phyloP scores from a whole-genome alignment of 1,140 invertebrate genomes.

The Papilio polytes region DNA sequence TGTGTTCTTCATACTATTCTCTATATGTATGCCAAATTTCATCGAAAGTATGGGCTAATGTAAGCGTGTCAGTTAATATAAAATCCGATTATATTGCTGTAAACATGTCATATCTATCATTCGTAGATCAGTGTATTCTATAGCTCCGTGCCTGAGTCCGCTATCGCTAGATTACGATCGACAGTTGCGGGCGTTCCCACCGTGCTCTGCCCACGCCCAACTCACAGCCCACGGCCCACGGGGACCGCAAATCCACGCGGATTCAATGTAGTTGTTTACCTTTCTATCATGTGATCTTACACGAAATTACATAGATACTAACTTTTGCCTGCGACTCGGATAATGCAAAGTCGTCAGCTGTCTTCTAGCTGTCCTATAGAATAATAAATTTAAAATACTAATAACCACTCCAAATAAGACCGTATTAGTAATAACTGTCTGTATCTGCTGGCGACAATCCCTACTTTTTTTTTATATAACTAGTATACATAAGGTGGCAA shows the following conservation, averaged over 20 bases:
- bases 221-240: conserved; percentile 19
- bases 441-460: too few relatives aligned
- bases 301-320: not conserved
- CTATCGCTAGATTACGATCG: conserved; percentile 54
- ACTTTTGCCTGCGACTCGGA: too few relatives aligned
- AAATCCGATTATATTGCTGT: not conserved
- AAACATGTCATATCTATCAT: conserved; percentile 3
- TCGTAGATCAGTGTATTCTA: not conserved
- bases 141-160: conserved; percentile 50
- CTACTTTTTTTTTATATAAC: too few relatives aligned
- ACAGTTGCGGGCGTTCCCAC: conserved; percentile 52
- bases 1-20: too few relatives aligned
- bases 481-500: too few relatives aligned
- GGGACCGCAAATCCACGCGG: not conserved
- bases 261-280: not conserved
- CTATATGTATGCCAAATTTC: too few relatives aligned
- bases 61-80: not conserved
- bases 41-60: too few relatives aligned
- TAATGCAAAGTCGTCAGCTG: too few relatives aligned
- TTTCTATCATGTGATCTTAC: conserved; percentile 6
- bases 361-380: too few relatives aligned
- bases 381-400: too few relatives aligned
- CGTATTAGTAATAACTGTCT: too few relatives aligned
- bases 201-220: conserved; percentile 20
- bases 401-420: too few relatives aligned